Percentiles rank a stretch among this genome's conserved stretches.
phyloP scores from a whole-genome alignment of 92 coral and sea anemone genomes.

The Siderastrea radians region DNA sequence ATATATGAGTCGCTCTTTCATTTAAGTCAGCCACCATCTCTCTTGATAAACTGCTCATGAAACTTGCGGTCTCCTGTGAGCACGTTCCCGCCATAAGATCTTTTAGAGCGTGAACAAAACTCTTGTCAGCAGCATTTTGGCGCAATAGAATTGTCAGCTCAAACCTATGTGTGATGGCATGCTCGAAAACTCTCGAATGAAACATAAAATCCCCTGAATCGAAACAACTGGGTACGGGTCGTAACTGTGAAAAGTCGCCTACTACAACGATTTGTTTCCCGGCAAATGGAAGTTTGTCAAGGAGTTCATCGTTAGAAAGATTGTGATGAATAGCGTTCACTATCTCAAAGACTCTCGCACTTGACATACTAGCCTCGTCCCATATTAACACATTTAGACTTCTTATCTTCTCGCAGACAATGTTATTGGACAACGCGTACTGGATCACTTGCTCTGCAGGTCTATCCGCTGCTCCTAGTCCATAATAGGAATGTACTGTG shows the following conservation, averaged over 20 bases:
- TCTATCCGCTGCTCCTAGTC: conserved; percentile 44
- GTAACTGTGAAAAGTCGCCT: conserved; percentile 27
- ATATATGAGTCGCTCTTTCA: conserved; percentile 42
- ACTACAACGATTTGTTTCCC: conserved; percentile 33
- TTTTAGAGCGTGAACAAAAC: no score
- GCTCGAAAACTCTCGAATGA: conserved; percentile 12
- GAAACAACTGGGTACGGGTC: conserved; percentile 28
- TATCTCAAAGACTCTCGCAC: conserved; percentile 41
- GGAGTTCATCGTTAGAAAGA: not conserved
- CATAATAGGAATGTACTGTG: conserved; percentile 48
- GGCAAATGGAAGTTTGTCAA: conserved; percentile 17
- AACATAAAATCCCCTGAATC: conserved; percentile 38
- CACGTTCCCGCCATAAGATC: no score
- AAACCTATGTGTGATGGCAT: conserved; percentile 40
- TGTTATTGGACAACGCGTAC: conserved; percentile 5
- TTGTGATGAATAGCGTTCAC: conserved; percentile 26
- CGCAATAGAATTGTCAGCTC: not conserved
- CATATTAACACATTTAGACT: conserved; percentile 41
- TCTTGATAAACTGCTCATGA: no score
- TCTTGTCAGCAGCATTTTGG: no score
- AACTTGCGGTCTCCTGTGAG: no score
- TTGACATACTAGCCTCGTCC: conserved; percentile 72
- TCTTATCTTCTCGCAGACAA: not conserved
- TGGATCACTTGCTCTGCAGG: conserved; percentile 20
- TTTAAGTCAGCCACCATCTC: no score